Evolutionary conservation across 2,888 invertebrate species (phyloP).

Genomic region (Sycophila texana): DNA sequence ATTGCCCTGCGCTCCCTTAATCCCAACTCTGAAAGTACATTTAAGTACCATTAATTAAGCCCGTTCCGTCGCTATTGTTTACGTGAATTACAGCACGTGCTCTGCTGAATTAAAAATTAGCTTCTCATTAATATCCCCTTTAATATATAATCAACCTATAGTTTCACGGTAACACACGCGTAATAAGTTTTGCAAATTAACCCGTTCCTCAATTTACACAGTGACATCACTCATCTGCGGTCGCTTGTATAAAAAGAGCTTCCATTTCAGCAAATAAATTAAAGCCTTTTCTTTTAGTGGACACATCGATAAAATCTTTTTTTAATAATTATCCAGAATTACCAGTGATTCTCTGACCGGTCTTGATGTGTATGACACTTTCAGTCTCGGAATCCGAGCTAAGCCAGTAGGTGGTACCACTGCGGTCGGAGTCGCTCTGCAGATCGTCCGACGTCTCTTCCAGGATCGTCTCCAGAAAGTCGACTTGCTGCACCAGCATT

Average conservation of each 20-base stretch:
- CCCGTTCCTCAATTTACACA: slow-evolving; percentile 36
- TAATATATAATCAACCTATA: not conserved
- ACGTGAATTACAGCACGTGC: slow-evolving; percentile 8
- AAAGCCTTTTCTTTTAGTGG: no score
- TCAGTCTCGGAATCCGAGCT: slow-evolving; percentile 87
- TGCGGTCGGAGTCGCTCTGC: slow-evolving; percentile 83
- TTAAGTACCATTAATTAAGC: not conserved
- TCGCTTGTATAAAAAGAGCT: not conserved
- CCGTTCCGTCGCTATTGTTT: not conserved
- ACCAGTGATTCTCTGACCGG: slow-evolving; percentile 69
- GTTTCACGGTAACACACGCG: slow-evolving; percentile 14
- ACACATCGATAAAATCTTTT: no score
- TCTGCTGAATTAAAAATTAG: slow-evolving; percentile 16
- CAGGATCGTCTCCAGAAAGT: slow-evolving; percentile 90
- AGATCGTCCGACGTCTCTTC: slow-evolving; percentile 93
- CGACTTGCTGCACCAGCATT: slow-evolving; percentile 77
- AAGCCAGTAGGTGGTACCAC: slow-evolving; percentile 78
- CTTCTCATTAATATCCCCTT: not conserved
- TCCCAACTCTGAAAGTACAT: not conserved
- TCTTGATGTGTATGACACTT: slow-evolving; percentile 82
- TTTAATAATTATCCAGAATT: no score
- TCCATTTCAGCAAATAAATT: no score
- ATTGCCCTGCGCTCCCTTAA: not conserved
- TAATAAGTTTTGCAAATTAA: slow-evolving; percentile 37
- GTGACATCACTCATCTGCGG: not conserved